These are phyloP conservation scores for Caenorhabditis afra DNA, from an alignment of 2,888 invertebrate species.

Conservation along the genomic window DNA sequence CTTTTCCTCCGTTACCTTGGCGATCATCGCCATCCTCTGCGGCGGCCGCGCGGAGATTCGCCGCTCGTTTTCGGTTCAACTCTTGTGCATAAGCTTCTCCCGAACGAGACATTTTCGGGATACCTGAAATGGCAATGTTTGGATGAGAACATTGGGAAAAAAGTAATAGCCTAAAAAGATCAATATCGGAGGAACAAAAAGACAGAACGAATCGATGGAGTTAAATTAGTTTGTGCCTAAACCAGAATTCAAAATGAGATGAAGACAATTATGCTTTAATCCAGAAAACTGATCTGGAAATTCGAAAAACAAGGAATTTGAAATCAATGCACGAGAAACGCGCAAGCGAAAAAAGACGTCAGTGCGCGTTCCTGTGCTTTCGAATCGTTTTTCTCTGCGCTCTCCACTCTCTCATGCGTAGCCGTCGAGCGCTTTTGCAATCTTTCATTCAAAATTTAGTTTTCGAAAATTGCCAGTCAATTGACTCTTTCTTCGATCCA, in stretches of 20 bases:
- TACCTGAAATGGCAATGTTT: not conserved
- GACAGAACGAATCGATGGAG: not conserved
- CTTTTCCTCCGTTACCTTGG: constrained; percentile 80
- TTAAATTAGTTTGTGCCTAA: not conserved
- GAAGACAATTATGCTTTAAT: not conserved
- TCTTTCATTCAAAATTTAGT: not conserved
- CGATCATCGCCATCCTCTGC: constrained; percentile 82
- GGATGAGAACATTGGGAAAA: not conserved
- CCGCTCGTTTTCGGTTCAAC: constrained; percentile 57
- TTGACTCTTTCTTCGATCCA: no score
- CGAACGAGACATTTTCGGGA: constrained; percentile 50
- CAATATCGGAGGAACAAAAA: not conserved
- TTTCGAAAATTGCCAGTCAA: no score
- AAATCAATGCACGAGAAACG: constrained; percentile 7
- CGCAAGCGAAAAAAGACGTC: not conserved
- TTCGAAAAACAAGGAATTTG: not conserved
- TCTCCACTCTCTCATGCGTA: not conserved
- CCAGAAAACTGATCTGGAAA: not conserved
- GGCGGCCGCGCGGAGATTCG: constrained; percentile 82
- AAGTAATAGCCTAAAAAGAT: not conserved
- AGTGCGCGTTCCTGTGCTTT: not conserved
- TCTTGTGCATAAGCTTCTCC: constrained; percentile 60
- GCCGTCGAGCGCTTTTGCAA: not conserved
- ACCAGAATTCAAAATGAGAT: not conserved
- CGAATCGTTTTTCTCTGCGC: not conserved